phyloP scores from a whole-genome alignment of 2,888 invertebrate species.

The Malthinus flaveolus region DNA sequence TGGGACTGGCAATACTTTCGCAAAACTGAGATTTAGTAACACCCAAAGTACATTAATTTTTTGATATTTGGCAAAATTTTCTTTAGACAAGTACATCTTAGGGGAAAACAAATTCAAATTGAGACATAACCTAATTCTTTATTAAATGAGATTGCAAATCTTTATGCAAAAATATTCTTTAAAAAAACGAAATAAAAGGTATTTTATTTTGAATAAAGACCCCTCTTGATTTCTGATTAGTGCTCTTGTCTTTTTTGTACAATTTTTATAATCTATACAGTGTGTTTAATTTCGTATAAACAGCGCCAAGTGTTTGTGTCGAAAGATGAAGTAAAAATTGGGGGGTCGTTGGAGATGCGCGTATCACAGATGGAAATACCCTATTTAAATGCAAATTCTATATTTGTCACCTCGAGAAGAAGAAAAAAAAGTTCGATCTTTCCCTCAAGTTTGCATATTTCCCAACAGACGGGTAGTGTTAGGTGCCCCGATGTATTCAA shows the following conservation, averaged over 20 bases:
- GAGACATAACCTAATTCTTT: too few species aligned
- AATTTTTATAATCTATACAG: conserved; percentile 30
- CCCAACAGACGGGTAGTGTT: conserved; percentile 45
- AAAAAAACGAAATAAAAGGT: conserved; percentile 4
- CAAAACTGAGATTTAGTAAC: too few species aligned
- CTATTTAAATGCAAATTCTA: conserved; percentile 71
- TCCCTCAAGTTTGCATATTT: conserved; percentile 52
- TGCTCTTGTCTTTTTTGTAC: conserved; percentile 21
- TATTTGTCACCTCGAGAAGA: conserved; percentile 62
- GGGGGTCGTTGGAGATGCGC: conserved; percentile 42
- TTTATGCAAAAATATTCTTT: too few species aligned
- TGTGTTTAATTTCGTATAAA: conserved; percentile 46
- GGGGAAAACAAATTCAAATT: too few species aligned
- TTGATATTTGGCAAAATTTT: too few species aligned
- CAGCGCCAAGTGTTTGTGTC: conserved; percentile 49
- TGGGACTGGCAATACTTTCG: too few species aligned
- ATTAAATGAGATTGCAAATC: too few species aligned
- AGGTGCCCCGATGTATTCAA: conserved; percentile 32
- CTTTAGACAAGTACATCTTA: too few species aligned
- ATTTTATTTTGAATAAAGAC: conserved; percentile 1
- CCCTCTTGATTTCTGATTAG: conserved; percentile 24
- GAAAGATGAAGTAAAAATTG: conserved; percentile 36
- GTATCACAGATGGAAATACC: conserved; percentile 66
- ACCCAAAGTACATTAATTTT: too few species aligned
- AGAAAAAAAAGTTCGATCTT: conserved; percentile 55